phyloP scores from a whole-genome alignment of 2,888 invertebrate genomes.

The Acleris sparsana region DNA sequence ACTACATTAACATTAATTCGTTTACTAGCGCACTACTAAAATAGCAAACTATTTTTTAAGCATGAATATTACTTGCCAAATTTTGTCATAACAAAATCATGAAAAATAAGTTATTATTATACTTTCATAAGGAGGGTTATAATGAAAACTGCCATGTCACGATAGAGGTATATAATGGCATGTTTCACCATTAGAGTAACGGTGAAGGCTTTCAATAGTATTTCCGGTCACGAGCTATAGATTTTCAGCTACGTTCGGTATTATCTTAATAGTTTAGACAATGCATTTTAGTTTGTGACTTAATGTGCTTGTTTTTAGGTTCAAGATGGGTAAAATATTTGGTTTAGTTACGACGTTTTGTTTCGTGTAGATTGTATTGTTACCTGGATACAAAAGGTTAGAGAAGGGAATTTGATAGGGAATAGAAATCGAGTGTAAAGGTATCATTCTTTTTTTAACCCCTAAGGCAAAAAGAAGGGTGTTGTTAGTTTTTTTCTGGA shows the following conservation, averaged over 20 bases:
- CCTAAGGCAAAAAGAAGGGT: no score
- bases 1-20: no score
- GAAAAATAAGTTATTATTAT: no score
- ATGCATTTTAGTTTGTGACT: neutral
- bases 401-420: neutral
- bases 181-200: neutral
- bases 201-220: neutral
- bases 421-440: neutral
- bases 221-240: neutral
- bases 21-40: no score
- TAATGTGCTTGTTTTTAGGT: neutral
- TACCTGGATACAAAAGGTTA: neutral
- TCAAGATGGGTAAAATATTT: neutral
- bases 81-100: no score
- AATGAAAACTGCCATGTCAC: neutral
- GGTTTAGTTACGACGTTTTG: neutral
- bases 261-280: neutral
- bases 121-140: neutral
- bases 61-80: no score
- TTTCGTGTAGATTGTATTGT: neutral
- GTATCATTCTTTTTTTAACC: no score
- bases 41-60: no score
- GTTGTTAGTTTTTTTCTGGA: no score
- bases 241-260: neutral
- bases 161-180: neutral